Evolutionary conservation across 2,113 vertebrate genomes (phyloP), one percentile per base, ranked within the genome.

Genomic region (Solenodon paradoxus): DNA sequence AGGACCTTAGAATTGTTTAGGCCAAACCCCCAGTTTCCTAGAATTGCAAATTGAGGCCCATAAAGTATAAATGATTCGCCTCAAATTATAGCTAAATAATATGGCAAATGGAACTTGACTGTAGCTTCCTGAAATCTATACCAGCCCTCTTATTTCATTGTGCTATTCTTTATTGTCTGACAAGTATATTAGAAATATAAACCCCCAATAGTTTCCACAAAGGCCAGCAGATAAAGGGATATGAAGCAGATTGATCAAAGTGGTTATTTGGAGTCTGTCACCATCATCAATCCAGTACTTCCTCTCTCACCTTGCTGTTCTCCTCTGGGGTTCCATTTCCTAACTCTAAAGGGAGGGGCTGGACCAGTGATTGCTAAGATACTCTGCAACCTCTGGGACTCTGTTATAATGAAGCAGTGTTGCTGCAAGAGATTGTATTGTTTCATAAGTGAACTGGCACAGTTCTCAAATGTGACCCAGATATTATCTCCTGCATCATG

Each of bases 381-480:
- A 32, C 19, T 5, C 24, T 24, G 28, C 40, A 19, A 4, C 63
- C 9, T 57, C 42, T 84, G 17, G 71, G n/a, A 30, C 17, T 40
- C 72, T 49, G 32, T 5, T 66, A 35, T 16, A 35, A 77, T 13
- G 17, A 66, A 77, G 81, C 57, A 66, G 80, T 42, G 2, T 28
- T 0, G 0, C 38, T 66, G 49, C 30, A 19, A 32, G 61, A 69
- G 42, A 61, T 7, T 2, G 1, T 26, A 16, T 0, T 17, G 11
- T 42, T 49, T 69, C 63, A 13, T 6, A 79, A 47, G 61, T 42
- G 47, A 59, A 30, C 30, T 35, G 64, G 42, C 7, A 12, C 5
- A 0, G 57, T 47, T 78, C 61, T 79, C 53, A 69, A 22, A 51
- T 19, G 3, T 13, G 28, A 42, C 83, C 42, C 3, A 38, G 51